A percentile compares a stretch with the other conserved stretches of the same genome.
Conservation (phyloP, 2,113 vertebrate species). For the Oreochromis tanganicae region DNA sequence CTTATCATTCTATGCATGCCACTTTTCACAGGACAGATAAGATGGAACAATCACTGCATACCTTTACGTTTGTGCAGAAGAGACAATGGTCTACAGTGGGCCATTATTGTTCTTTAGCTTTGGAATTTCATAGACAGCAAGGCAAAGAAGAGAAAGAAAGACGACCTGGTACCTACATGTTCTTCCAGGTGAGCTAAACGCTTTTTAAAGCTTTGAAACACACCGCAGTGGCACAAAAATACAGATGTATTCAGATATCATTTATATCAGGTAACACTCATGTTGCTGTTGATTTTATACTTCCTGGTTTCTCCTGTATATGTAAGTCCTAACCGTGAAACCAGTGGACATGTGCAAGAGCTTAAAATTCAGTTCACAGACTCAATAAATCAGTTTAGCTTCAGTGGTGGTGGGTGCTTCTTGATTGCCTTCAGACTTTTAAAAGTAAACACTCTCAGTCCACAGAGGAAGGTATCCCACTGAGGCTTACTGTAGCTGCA, state of each 20-base stretch:
- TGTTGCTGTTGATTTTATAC: not conserved
- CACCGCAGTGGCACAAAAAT: not conserved
- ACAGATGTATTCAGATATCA: not conserved
- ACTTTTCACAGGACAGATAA: conserved; percentile 26
- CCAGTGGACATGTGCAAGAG: not conserved
- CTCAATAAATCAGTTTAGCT: not conserved
- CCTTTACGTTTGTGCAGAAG: conserved; percentile 3
- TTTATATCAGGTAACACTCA: not conserved
- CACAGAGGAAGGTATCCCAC: not conserved
- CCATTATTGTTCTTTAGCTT: not conserved
- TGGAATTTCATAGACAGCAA: not conserved
- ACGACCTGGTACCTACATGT: not conserved
- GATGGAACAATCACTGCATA: conserved; percentile 21
- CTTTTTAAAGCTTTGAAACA: not conserved
- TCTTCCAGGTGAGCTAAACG: not conserved
- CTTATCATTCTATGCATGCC: conserved; percentile 28
- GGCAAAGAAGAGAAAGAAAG: not conserved
- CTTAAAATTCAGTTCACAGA: not conserved
- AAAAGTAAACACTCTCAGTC: conserved; percentile 24
- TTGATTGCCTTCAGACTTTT: not conserved
- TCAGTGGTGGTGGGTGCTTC: not conserved
- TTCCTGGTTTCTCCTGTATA: not conserved
- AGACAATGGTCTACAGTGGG: not conserved
- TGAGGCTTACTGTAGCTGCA: conserved; percentile 6
- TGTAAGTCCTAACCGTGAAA: not conserved